These are phyloP conservation scores for Orycteropus afer DNA, from an alignment of 2,113 vertebrate species.

Conservation along the genomic window DNA sequence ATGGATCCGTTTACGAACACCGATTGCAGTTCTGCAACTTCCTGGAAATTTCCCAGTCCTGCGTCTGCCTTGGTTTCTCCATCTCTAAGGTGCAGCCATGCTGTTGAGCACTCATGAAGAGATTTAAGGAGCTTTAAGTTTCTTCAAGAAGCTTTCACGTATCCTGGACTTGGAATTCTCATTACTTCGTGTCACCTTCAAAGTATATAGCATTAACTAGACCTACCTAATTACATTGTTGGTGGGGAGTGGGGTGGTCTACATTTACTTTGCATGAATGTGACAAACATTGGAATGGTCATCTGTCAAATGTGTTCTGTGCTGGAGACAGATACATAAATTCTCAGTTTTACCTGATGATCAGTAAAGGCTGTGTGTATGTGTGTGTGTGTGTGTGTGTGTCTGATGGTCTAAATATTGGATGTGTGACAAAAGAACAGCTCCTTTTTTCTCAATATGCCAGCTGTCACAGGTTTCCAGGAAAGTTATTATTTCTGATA, in stretches of 20 bases:
- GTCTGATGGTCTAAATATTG: slow-evolving; percentile 1
- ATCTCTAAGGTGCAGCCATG: background rate
- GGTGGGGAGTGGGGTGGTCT: background rate
- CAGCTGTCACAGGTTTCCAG: slow-evolving; percentile 65
- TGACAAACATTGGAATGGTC: slow-evolving; percentile 62
- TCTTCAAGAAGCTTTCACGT: background rate
- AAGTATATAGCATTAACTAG: background rate
- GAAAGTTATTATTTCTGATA: slow-evolving; percentile 78
- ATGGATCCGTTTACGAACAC: background rate
- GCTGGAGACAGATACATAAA: background rate
- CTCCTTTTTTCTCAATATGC: slow-evolving; percentile 65
- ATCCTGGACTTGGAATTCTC: background rate
- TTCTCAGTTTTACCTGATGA: slow-evolving; percentile 22
- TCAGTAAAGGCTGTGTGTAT: background rate
- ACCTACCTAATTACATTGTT: background rate
- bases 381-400: background rate
- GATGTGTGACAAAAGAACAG: background rate
- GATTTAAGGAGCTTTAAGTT: background rate
- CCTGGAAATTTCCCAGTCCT: background rate
- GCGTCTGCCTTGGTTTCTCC: background rate
- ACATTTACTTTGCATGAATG: background rate
- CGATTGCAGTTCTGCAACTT: background rate
- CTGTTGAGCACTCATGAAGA: background rate
- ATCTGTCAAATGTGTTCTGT: background rate
- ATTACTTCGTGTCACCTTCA: background rate